Percentiles rank a stretch among this genome's conserved stretches.
phyloP scores from a whole-genome alignment of 2,113 vertebrate genomes.

The Chinchilla lanigera region DNA sequence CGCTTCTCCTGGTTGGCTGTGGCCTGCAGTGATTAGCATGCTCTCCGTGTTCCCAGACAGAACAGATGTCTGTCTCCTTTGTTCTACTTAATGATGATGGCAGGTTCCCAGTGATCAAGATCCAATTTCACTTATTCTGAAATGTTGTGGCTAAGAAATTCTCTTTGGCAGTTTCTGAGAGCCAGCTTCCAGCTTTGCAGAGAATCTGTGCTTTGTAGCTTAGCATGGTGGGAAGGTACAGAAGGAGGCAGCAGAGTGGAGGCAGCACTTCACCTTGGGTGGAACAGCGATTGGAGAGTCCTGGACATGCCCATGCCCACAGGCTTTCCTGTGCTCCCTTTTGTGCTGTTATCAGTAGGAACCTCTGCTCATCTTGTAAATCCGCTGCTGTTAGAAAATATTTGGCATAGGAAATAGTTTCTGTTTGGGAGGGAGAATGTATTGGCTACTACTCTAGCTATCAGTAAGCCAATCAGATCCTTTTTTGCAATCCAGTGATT shows the following conservation, averaged over 20 bases:
- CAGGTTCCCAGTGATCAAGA: constrained; percentile 67
- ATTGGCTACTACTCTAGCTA: neutral
- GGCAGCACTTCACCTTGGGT: neutral
- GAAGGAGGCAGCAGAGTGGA: neutral
- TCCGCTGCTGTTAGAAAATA: neutral
- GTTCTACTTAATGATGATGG: constrained; percentile 66
- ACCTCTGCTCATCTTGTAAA: neutral
- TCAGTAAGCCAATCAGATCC: neutral
- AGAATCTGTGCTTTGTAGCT: neutral
- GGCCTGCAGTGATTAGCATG: constrained; percentile 69
- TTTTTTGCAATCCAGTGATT: neutral
- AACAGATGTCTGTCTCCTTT: constrained; percentile 79
- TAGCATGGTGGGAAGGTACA: neutral
- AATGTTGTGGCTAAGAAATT: constrained; percentile 59
- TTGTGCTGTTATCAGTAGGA: neutral
- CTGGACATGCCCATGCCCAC: rapidly evolving
- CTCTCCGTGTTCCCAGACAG: constrained; percentile 47
- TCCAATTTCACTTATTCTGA: constrained; percentile 67
- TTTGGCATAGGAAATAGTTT: neutral
- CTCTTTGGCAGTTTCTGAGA: constrained; percentile 36
- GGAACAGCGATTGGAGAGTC: too few relatives aligned
- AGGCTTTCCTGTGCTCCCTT: neutral
- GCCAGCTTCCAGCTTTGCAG: neutral
- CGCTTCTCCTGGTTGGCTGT: neutral
- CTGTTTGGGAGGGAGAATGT: neutral